A percentile compares a stretch with the other conserved stretches of the same genome.
phyloP scores from a whole-genome alignment of 2,113 vertebrate species.

The Talpa occidentalis region DNA sequence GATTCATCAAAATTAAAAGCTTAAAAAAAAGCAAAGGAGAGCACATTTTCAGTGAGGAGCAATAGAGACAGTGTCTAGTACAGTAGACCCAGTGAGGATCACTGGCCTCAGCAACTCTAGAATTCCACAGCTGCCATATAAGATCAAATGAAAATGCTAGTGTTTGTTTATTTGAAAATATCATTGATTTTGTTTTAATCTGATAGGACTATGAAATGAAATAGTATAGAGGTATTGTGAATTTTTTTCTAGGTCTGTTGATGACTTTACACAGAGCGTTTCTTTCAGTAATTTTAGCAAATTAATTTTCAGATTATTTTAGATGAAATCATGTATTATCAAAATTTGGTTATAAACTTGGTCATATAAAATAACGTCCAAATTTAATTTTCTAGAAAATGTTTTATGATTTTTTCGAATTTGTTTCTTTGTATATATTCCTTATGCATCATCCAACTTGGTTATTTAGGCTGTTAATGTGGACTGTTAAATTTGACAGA shows the following conservation, averaged over 20 bases:
- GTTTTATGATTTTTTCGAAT: slow-evolving; percentile 39
- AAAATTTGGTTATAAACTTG: neutral
- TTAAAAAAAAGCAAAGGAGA: neutral
- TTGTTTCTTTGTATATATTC: neutral
- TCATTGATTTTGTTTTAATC: neutral
- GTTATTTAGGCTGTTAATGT: no score
- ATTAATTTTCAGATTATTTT: neutral
- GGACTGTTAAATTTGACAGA: neutral
- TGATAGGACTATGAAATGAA: slow-evolving; percentile 11
- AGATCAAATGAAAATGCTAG: neutral
- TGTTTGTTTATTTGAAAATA: neutral
- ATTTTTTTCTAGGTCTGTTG: neutral
- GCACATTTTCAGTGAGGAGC: neutral
- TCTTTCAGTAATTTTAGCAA: neutral
- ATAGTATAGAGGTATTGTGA: neutral
- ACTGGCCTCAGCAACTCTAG: neutral
- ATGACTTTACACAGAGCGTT: neutral
- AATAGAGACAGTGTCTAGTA: neutral
- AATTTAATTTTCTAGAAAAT: slow-evolving; percentile 36
- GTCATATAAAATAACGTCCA: neutral
- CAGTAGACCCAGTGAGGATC: no score
- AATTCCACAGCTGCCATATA: neutral
- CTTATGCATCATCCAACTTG: slow-evolving; percentile 26
- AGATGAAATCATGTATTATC: slow-evolving; percentile 11
- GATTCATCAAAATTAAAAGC: neutral